phyloP scores from a whole-genome alignment of 2,888 invertebrate genomes.

The Cantharis rufa region DNA sequence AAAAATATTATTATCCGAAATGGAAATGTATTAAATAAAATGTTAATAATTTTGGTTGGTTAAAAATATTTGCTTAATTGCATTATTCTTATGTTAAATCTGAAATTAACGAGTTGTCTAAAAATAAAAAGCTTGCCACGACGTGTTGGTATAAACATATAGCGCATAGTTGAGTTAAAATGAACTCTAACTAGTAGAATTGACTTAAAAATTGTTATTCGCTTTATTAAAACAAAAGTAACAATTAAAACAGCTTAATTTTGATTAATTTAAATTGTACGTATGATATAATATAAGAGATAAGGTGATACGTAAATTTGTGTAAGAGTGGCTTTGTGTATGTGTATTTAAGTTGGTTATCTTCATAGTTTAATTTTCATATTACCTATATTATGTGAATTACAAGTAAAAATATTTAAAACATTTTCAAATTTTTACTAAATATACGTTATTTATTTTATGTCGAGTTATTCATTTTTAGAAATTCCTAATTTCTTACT shows the following conservation, averaged over 20 bases:
- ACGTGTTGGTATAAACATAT: conserved; percentile 50
- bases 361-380: conserved; percentile 16
- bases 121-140: conserved; percentile 52
- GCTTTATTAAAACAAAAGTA: conserved; percentile 13
- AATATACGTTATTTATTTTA: conserved; percentile 7
- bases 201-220: conserved; percentile 31
- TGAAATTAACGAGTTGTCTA: conserved; percentile 47
- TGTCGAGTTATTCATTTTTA: conserved; percentile 12
- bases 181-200: conserved; percentile 45
- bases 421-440: conserved; percentile 11
- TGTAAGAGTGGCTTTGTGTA: background rate
- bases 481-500: conserved; percentile 23
- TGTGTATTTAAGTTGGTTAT: conserved; percentile 21
- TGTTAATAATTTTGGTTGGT: background rate
- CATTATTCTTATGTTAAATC: conserved; percentile 28
- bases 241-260: conserved; percentile 5
- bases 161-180: conserved; percentile 49
- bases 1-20: background rate
- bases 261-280: conserved; percentile 23
- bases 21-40: background rate
- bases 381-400: conserved; percentile 5
- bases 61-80: conserved; percentile 9
- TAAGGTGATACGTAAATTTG: conserved; percentile 29
- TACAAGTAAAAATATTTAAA: conserved; percentile 16
- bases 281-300: conserved; percentile 21